Evolutionary conservation across 1,140 invertebrate genomes (phyloP).

Genomic region (Drosophila pseudoobscura): DNA sequence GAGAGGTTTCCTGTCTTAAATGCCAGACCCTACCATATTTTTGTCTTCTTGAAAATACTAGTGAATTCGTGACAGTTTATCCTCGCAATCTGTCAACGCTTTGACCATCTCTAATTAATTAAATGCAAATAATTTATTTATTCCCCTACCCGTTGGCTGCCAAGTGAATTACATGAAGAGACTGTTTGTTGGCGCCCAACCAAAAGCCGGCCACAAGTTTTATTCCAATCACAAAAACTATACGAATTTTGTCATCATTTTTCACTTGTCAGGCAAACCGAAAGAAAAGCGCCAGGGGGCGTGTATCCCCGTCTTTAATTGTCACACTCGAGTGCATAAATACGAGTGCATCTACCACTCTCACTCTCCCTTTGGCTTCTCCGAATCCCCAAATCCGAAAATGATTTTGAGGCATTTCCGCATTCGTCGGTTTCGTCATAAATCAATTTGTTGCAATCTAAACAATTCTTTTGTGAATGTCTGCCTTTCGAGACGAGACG

Average conservation of each 20-base stretch:
- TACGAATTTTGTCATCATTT: slow-evolving; percentile 36
- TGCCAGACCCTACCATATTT: too few relatives aligned
- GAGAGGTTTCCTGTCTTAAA: too few relatives aligned
- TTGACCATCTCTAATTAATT: slow-evolving; percentile 39
- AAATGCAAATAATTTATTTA: slow-evolving; percentile 54
- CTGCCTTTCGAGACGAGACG: slow-evolving; percentile 24
- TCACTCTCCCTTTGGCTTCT: background rate
- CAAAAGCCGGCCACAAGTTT: slow-evolving; percentile 61
- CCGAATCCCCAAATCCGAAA: slow-evolving; percentile 25
- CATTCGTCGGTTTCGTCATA: slow-evolving; percentile 58
- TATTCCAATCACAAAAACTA: slow-evolving; percentile 46
- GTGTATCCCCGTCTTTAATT: slow-evolving; percentile 13
- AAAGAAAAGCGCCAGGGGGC: slow-evolving; percentile 25
- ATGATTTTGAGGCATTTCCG: slow-evolving; percentile 47
- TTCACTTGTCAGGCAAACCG: slow-evolving; percentile 41
- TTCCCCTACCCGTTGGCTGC: slow-evolving; percentile 40
- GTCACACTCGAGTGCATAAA: slow-evolving; percentile 21
- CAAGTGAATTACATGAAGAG: slow-evolving; percentile 45
- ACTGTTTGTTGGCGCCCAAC: slow-evolving; percentile 53
- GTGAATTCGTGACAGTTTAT: background rate
- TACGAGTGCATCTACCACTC: too few relatives aligned
- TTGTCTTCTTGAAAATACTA: too few relatives aligned
- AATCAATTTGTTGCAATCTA: slow-evolving; percentile 74
- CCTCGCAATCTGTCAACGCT: slow-evolving; percentile 28
- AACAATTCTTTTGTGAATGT: slow-evolving; percentile 43